Percentiles rank a stretch among this genome's conserved stretches.
Conservation (phyloP, 2,113 vertebrate species). For the Notarius lentiginosus region DNA sequence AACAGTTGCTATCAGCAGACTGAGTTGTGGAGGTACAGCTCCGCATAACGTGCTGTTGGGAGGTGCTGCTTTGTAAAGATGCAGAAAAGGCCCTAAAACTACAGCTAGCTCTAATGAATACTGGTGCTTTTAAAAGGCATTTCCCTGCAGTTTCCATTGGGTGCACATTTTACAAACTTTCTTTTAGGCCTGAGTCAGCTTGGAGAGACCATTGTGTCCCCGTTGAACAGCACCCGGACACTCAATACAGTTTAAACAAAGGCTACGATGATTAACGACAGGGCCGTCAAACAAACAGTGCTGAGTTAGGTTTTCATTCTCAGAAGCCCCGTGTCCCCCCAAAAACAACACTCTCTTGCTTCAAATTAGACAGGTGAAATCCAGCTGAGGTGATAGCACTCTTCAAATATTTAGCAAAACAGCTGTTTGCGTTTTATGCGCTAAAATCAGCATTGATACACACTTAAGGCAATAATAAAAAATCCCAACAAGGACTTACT, state of each 20-base stretch:
- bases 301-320: conserved; percentile 42
- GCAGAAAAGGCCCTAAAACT: conserved; percentile 33
- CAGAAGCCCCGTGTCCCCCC: conserved; percentile 6
- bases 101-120: conserved; percentile 51
- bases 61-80: conserved; percentile 53
- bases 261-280: conserved; percentile 53
- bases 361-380: conserved; percentile 29
- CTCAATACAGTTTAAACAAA: conserved; percentile 58
- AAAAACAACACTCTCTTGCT: conserved; percentile 36
- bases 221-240: conserved; percentile 47
- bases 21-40: conserved; percentile 17
- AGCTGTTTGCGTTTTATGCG: conserved; percentile 5
- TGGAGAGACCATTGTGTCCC: conserved; percentile 53
- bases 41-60: conserved; percentile 33
- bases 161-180: conserved; percentile 61
- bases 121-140: conserved; percentile 53
- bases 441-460: not conserved
- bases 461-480: conserved; percentile 14
- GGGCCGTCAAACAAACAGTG: conserved; percentile 52
- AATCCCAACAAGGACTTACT: not conserved
- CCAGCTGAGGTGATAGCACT: conserved; percentile 10
- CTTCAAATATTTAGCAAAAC: conserved; percentile 23
- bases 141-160: conserved; percentile 61
- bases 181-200: conserved; percentile 55
- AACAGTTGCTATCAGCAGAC: not conserved